Evolutionary conservation across 2,113 vertebrate species (phyloP).

Genomic region (Mixornis gularis): DNA sequence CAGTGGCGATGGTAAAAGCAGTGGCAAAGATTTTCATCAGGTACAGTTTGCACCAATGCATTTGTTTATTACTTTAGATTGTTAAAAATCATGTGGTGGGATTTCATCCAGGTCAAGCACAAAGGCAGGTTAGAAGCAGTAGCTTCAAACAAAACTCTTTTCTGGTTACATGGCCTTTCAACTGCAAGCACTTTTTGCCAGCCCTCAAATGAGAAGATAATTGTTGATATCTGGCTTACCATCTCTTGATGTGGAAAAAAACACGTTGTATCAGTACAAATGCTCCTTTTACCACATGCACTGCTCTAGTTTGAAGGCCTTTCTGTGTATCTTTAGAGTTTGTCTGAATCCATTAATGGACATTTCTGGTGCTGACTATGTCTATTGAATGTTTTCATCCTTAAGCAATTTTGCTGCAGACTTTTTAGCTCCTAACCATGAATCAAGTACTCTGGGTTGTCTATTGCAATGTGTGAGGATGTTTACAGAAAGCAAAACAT

Average conservation of each 20-base stretch:
- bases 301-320: not conserved
- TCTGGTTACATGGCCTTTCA: not conserved
- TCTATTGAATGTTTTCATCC: not conserved
- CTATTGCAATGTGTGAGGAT: not conserved
- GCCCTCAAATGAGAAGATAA: not conserved
- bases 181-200: not conserved
- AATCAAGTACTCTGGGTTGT: not conserved
- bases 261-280: not conserved
- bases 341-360: not conserved
- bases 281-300: not conserved
- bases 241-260: not conserved
- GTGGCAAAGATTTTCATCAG: constrained; percentile 99
- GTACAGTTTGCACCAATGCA: constrained; percentile 64
- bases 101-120: not conserved
- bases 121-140: not conserved
- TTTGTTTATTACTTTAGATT: not conserved
- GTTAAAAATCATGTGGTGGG: not conserved
- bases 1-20: constrained; percentile 99
- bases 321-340: not conserved
- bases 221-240: not conserved
- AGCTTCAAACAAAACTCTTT: not conserved
- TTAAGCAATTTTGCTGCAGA: not conserved
- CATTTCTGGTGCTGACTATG: not conserved
- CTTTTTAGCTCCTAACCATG: not conserved
- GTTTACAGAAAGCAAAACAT: not conserved